phyloP scores from a whole-genome alignment of 2,888 invertebrate species.

The Eupithecia tripunctaria region DNA sequence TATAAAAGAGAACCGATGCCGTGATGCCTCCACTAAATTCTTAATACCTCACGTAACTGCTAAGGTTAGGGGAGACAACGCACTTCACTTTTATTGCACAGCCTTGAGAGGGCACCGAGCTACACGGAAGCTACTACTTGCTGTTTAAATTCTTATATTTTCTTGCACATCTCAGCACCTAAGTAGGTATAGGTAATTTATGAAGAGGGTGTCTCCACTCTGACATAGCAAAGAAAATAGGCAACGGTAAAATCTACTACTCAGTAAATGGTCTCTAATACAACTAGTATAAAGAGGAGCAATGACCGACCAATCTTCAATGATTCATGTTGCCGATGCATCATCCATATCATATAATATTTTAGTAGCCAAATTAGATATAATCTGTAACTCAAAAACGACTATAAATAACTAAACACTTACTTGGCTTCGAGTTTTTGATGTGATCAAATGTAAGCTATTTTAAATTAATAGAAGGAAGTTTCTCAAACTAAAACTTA shows the following conservation, averaged over 20 bases:
- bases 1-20: constrained; percentile 58
- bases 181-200: not conserved
- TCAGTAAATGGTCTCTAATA: not conserved
- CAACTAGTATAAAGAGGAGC: not conserved
- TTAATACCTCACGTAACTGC: constrained; percentile 84
- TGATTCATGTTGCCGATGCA: not conserved
- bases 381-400: too few relatives aligned
- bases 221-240: not conserved
- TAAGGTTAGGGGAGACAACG: constrained; percentile 69
- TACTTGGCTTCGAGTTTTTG: too few relatives aligned
- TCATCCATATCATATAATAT: not conserved
- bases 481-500: too few relatives aligned
- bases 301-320: not conserved
- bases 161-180: not conserved
- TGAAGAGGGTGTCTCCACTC: not conserved
- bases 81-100: constrained; percentile 79
- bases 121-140: constrained; percentile 10
- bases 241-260: too few relatives aligned
- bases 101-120: constrained; percentile 51
- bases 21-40: constrained; percentile 75
- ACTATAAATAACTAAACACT: too few relatives aligned
- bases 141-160: not conserved
- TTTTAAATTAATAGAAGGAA: too few relatives aligned
- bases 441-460: too few relatives aligned
- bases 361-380: too few relatives aligned